Conservation (phyloP, 2,113 vertebrate species). For the Hemiprocne comata region DNA sequence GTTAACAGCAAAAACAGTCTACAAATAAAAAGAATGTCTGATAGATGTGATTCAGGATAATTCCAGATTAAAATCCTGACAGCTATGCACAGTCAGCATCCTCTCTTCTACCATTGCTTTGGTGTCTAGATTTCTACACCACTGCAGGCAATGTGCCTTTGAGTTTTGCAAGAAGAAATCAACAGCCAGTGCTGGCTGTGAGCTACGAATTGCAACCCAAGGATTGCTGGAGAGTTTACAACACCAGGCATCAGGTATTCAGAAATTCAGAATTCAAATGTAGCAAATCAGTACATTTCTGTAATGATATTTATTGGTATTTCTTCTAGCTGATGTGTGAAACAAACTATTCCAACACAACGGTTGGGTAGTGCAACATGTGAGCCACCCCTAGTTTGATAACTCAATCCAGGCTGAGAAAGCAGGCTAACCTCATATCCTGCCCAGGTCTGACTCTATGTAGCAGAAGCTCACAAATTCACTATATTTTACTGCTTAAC, state of each 20-base stretch:
- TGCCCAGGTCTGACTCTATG: neutral
- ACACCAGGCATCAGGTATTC: neutral
- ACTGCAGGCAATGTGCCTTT: rapidly evolving
- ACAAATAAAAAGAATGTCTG: neutral
- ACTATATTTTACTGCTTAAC: neutral
- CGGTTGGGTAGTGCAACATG: rapidly evolving
- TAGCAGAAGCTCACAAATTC: neutral
- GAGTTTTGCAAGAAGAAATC: neutral
- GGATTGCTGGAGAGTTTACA: neutral
- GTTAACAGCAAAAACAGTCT: neutral
- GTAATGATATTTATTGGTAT: neutral
- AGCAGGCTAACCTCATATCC: neutral
- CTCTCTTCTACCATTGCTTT: neutral
- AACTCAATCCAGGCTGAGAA: neutral
- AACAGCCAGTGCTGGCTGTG: neutral
- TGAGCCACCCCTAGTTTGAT: neutral
- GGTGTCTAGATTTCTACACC: neutral
- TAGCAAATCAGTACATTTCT: neutral
- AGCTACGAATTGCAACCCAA: neutral
- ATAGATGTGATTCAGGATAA: neutral
- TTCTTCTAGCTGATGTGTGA: neutral
- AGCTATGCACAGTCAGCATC: neutral
- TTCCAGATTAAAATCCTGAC: neutral
- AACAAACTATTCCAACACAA: neutral
- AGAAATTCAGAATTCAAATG: neutral